Conservation (phyloP, 1,140 invertebrate genomes). For the Phthorimaea operculella region DNA sequence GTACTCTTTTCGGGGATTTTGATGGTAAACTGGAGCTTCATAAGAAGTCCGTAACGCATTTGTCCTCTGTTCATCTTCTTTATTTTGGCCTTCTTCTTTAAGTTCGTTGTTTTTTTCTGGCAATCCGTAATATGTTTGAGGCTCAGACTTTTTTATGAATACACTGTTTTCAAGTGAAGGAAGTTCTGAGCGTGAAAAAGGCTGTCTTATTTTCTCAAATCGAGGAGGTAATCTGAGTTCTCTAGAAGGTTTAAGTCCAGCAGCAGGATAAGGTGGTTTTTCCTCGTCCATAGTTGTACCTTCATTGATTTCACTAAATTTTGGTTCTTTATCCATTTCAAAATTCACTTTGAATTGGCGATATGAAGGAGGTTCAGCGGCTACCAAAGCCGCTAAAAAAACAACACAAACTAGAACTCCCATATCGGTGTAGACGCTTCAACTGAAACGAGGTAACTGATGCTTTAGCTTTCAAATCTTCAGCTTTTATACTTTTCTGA, state of each 20-base stretch:
- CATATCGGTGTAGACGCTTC: conserved; percentile 38
- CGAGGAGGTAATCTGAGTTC: conserved; percentile 51
- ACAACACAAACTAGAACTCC: conserved; percentile 42
- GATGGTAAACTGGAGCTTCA: background rate
- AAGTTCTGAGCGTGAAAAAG: background rate
- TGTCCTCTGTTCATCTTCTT: background rate
- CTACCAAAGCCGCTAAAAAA: conserved; percentile 35
- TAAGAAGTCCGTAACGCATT: background rate
- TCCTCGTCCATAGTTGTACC: conserved; percentile 16
- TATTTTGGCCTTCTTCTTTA: background rate
- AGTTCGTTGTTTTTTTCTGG: background rate
- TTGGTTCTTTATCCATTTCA: background rate
- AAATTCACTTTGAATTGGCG: conserved; percentile 27
- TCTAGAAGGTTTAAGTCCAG: conserved; percentile 48
- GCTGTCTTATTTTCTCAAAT: conserved; percentile 20
- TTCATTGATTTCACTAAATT: conserved; percentile 14
- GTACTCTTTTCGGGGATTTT: conserved; percentile 42
- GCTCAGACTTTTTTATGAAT: background rate
- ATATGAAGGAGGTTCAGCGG: conserved; percentile 45
- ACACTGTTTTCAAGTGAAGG: background rate
- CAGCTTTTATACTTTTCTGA: conserved; percentile 46
- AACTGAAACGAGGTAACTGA: conserved; percentile 46
- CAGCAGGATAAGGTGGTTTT: conserved; percentile 52
- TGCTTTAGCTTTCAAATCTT: conserved; percentile 25
- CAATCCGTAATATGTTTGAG: background rate